phyloP scores from a whole-genome alignment of 2,797 vertebrate genomes.

The Fundulus diaphanus region DNA sequence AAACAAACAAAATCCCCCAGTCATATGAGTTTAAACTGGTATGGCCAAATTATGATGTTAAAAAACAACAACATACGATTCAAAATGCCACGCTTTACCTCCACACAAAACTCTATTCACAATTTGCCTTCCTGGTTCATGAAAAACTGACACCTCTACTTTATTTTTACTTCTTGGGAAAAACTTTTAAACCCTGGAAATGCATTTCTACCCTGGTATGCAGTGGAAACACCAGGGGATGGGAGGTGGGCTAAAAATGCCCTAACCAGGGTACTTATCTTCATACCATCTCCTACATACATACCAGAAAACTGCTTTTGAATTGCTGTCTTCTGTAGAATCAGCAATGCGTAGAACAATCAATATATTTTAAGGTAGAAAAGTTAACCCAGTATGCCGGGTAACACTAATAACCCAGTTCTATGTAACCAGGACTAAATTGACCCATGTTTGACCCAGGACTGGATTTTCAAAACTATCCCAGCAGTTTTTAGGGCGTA shows the following conservation, averaged over 20 bases:
- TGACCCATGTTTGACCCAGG: too few relatives aligned
- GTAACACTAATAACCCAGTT: too few relatives aligned
- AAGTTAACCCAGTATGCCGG: too few relatives aligned
- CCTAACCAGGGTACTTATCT: neutral
- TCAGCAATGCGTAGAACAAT: too few relatives aligned
- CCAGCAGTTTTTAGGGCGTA: neutral
- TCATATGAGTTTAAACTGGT: neutral
- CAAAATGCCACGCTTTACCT: neutral
- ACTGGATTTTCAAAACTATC: neutral
- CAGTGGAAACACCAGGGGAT: neutral
- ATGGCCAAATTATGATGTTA: neutral
- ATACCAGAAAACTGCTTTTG: too few relatives aligned
- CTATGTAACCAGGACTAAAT: too few relatives aligned
- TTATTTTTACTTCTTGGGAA: too few relatives aligned
- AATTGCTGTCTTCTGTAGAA: too few relatives aligned
- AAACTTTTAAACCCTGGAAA: neutral
- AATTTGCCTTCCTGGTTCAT: neutral
- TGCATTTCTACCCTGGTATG: neutral
- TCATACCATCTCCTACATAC: too few relatives aligned
- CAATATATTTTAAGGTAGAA: too few relatives aligned
- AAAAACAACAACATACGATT: neutral
- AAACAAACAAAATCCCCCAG: too few relatives aligned
- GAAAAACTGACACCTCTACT: neutral
- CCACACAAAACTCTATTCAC: neutral
- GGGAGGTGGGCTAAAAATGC: too few relatives aligned